Percentiles rank a stretch among this genome's conserved stretches.
Evolutionary conservation across 2,888 invertebrate species (phyloP).

Genomic region (Micoletzkya japonica): DNA sequence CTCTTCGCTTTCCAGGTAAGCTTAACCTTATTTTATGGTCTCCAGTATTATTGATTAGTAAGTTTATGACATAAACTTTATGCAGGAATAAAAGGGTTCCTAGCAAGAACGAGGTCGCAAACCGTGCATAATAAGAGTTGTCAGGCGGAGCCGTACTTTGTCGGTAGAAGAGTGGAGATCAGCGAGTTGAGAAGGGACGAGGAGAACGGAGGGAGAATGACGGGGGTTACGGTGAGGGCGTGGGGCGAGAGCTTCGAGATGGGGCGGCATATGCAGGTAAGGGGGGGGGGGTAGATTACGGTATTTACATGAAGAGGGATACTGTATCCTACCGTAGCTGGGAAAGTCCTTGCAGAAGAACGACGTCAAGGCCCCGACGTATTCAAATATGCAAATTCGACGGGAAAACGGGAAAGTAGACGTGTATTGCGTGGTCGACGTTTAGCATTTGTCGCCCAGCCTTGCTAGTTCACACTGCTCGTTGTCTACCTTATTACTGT

Average conservation of each 20-base stretch:
- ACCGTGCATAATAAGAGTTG: no score
- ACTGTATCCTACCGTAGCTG: slow-evolving; percentile 71
- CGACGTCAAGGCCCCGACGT: slow-evolving; percentile 98
- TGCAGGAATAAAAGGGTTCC: no score
- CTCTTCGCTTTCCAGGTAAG: slow-evolving; percentile 77
- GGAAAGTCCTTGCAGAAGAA: slow-evolving; percentile 79
- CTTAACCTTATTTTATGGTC: not conserved
- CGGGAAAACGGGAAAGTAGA: slow-evolving; percentile 71
- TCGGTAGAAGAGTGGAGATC: slow-evolving; percentile 55
- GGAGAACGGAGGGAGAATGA: slow-evolving; percentile 26
- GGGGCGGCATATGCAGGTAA: slow-evolving; percentile 75
- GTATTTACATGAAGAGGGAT: slow-evolving; percentile 34
- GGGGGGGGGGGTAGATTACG: slow-evolving; percentile 69
- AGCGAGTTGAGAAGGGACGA: slow-evolving; percentile 33
- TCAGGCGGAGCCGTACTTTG: slow-evolving; percentile 73
- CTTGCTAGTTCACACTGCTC: not conserved
- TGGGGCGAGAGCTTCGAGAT: slow-evolving; percentile 86
- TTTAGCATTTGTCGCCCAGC: slow-evolving; percentile 68
- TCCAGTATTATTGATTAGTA: no score
- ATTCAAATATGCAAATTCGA: slow-evolving; percentile 93
- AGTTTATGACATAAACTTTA: not conserved
- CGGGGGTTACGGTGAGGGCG: slow-evolving; percentile 41
- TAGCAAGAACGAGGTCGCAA: no score
- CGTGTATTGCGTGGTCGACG: slow-evolving; percentile 96
- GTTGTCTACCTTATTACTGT: slow-evolving; percentile 9